phyloP scores from a whole-genome alignment of 2,888 invertebrate genomes.

The Cataglyphis livida region DNA sequence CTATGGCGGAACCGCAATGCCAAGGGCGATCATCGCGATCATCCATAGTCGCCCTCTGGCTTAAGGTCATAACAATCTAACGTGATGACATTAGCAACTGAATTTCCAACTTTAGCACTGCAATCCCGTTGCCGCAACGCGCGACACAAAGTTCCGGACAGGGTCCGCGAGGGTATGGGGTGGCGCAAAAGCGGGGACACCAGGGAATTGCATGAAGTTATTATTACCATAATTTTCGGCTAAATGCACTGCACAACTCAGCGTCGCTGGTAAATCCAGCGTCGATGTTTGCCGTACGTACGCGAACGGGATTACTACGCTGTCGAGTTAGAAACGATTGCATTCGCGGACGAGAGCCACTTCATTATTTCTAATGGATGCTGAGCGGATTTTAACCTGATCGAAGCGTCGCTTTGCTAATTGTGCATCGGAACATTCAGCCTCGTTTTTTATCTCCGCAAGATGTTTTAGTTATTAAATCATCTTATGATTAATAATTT shows the following conservation, averaged over 20 bases:
- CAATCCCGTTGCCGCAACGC: constrained; percentile 66
- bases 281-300: constrained; percentile 74
- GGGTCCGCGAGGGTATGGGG: constrained; percentile 48
- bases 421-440: constrained; percentile 24
- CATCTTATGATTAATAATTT: neutral
- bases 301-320: constrained; percentile 61
- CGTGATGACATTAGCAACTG: constrained; percentile 75
- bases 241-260: constrained; percentile 76
- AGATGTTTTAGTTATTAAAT: neutral
- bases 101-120: constrained; percentile 76
- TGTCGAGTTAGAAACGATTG: constrained; percentile 61
- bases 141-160: constrained; percentile 65
- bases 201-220: constrained; percentile 70
- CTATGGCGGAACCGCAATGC: constrained; percentile 30
- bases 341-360: constrained; percentile 59
- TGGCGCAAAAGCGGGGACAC: constrained; percentile 57
- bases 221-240: constrained; percentile 81
- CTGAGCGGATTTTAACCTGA: constrained; percentile 52
- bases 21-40: constrained; percentile 47
- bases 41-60: constrained; percentile 43
- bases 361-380: constrained; percentile 73
- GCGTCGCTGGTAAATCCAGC: constrained; percentile 66
- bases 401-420: constrained; percentile 50
- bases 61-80: constrained; percentile 72
- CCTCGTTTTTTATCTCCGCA: constrained; percentile 16